These are phyloP conservation scores for Nematopogon swammerdamellus DNA, from an alignment of 2,888 invertebrate species.

Conservation along the genomic window DNA sequence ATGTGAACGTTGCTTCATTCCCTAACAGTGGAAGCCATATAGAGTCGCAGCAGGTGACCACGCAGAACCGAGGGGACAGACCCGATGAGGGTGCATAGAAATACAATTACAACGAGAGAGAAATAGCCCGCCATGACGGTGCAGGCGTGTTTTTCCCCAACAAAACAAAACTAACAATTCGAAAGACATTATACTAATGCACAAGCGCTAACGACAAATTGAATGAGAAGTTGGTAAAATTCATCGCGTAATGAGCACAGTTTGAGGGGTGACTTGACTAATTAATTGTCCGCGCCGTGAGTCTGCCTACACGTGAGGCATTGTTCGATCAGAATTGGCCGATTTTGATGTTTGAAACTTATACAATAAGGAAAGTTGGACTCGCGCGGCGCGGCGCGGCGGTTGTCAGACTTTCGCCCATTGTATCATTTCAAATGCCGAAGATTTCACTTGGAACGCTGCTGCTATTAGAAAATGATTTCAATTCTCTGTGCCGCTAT, in stretches of 20 bases:
- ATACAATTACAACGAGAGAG: neutral
- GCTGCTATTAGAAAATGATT: neutral
- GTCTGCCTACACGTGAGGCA: neutral
- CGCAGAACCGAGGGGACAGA: neutral
- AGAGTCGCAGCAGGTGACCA: neutral
- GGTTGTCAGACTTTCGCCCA: constrained; percentile 41
- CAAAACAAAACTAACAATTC: neutral
- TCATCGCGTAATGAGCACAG: too few relatives aligned
- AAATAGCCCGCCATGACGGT: neutral
- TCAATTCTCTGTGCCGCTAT: too few relatives aligned
- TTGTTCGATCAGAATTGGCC: too few relatives aligned
- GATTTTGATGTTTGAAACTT: constrained; percentile 21
- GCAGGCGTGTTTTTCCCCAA: neutral
- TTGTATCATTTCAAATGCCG: constrained; percentile 22
- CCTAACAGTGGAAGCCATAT: neutral
- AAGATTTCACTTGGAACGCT: neutral
- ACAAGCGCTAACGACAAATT: neutral
- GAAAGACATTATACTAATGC: neutral
- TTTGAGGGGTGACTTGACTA: too few relatives aligned
- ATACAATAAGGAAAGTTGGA: constrained; percentile 54
- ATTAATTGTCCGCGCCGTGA: neutral
- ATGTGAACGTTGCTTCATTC: too few relatives aligned
- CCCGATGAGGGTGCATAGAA: neutral
- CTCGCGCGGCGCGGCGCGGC: constrained; percentile 35
- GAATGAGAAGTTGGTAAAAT: neutral